Evolutionary conservation across 2,113 vertebrate species (phyloP), one percentile per base, ranked within the genome.

Genomic region (Thymallus thymallus): DNA sequence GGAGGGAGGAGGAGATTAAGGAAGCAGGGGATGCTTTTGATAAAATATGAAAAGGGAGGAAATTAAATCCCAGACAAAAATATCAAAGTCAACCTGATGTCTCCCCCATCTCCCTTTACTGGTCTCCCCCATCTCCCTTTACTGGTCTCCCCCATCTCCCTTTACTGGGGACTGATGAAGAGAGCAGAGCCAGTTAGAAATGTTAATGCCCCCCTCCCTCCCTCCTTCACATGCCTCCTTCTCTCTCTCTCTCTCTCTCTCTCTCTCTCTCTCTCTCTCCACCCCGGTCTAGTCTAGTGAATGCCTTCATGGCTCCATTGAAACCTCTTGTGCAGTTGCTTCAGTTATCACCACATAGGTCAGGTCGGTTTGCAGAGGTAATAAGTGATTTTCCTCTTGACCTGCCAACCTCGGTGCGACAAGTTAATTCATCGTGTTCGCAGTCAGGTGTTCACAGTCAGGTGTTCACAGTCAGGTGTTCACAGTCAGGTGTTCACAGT

Each of bases 21-120:
- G 71, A 55, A 79, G 82, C 65, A 64, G 29, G 29, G 18, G 55
- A 73, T 74, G 69, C 26, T 73, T 88, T 81, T 82, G 81, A 88
- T 91, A 82, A 91, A 92, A 91, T 90, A 90, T 93, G 88, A 82
- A 90, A 88, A 77, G 76, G 76, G 77, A 89, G 91, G 88, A 93
- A 91, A 92, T 93, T 90, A 89, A 91, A 85, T 83, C 70, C 76
- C n/a, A 71, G 87, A 82, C 72, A 80, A 90, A 93, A 92, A 91
- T 91, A 86, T 81, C 69, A 85, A 86, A 91, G 84, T 72, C 79
- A 67, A 41, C 60, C 24, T 23, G 29, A 23, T 46, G 60, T 32
- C n/a, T n/a, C n/a, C n/a, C n/a, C n/a, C n/a, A n/a, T n/a, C n/a
- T n/a, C n/a, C n/a, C n/a, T n/a, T n/a, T n/a, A n/a, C n/a, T n/a